Evolutionary conservation across 2,888 invertebrate genomes (phyloP).

Genomic region (Salticus scenicus): DNA sequence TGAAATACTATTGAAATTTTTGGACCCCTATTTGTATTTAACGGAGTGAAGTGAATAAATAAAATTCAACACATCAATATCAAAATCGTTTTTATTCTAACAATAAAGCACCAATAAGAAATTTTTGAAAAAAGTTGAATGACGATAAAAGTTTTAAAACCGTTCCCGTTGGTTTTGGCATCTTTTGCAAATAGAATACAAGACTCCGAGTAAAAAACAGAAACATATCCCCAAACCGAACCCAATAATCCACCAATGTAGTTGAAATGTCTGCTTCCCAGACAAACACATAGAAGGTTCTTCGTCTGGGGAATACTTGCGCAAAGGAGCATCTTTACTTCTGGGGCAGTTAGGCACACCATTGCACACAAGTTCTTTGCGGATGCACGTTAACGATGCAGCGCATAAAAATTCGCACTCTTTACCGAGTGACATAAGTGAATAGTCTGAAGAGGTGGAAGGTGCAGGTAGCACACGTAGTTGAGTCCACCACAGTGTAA

Average conservation of each 20-base stretch:
- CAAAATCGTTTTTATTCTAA: slow-evolving; percentile 54
- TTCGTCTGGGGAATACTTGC: slow-evolving; percentile 63
- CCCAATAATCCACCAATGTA: slow-evolving; percentile 69
- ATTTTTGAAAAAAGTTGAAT: slow-evolving; percentile 25
- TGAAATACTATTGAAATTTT: too few species aligned
- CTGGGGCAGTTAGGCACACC: slow-evolving; percentile 86
- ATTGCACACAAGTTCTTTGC: slow-evolving; percentile 88
- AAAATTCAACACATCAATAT: too few species aligned
- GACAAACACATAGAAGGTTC: slow-evolving; percentile 58
- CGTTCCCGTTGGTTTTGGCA: slow-evolving; percentile 66
- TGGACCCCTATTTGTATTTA: too few species aligned
- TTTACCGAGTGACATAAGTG: slow-evolving; percentile 69
- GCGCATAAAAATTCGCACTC: slow-evolving; percentile 92
- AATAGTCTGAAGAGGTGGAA: slow-evolving; percentile 66
- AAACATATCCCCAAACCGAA: slow-evolving; percentile 57
- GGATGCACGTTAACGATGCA: slow-evolving; percentile 87
- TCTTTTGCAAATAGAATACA: slow-evolving; percentile 57
- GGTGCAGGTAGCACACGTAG: slow-evolving; percentile 69
- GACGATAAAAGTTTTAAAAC: slow-evolving; percentile 43
- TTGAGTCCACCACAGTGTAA: slow-evolving; percentile 71
- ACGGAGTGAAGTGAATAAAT: too few species aligned
- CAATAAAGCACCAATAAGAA: slow-evolving; percentile 56
- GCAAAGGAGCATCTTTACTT: slow-evolving; percentile 74
- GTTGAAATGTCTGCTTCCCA: slow-evolving; percentile 48
- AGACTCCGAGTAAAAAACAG: slow-evolving; percentile 53